Conservation (phyloP, 1,140 invertebrate genomes). For the Cotesia vestalis region DNA sequence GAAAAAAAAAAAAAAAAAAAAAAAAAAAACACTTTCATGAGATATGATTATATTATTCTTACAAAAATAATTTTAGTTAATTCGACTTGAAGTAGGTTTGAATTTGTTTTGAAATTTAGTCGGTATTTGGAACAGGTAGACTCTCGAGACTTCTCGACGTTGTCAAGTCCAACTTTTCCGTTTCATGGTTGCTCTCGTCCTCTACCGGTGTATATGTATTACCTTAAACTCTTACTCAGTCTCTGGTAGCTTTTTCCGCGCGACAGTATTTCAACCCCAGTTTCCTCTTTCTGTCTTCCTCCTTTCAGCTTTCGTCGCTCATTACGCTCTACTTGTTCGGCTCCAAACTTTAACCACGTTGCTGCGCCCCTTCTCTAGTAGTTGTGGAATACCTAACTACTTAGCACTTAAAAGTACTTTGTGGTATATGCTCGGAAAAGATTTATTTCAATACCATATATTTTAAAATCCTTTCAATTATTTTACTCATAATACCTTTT, state of each 20-base stretch:
- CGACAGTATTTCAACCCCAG: too few relatives aligned
- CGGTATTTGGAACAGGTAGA: conserved; percentile 23
- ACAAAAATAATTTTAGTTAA: too few relatives aligned
- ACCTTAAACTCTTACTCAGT: neutral
- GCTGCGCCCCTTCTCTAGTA: neutral
- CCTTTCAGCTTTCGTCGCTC: conserved; percentile 32
- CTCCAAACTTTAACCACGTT: conserved; percentile 32
- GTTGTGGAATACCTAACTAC: conserved; percentile 9
- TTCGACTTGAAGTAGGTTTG: neutral
- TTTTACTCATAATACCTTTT: neutral
- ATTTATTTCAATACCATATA: conserved; percentile 18
- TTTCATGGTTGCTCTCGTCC: conserved; percentile 14
- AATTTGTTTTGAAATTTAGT: conserved; percentile 16
- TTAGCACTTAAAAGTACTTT: conserved; percentile 31
- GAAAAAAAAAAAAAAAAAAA: too few relatives aligned
- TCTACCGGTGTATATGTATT: neutral
- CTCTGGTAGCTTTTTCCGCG: too few relatives aligned
- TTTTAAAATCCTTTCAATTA: conserved; percentile 3
- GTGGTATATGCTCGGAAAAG: conserved; percentile 1
- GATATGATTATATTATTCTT: neutral
- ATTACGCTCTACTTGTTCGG: conserved; percentile 37
- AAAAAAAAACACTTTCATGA: too few relatives aligned
- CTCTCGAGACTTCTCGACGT: conserved; percentile 25
- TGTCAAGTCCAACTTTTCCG: conserved; percentile 23
- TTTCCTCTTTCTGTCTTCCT: conserved; percentile 25